Evolutionary conservation across 2,888 invertebrate genomes (phyloP).

Genomic region (Leucozona laternaria): DNA sequence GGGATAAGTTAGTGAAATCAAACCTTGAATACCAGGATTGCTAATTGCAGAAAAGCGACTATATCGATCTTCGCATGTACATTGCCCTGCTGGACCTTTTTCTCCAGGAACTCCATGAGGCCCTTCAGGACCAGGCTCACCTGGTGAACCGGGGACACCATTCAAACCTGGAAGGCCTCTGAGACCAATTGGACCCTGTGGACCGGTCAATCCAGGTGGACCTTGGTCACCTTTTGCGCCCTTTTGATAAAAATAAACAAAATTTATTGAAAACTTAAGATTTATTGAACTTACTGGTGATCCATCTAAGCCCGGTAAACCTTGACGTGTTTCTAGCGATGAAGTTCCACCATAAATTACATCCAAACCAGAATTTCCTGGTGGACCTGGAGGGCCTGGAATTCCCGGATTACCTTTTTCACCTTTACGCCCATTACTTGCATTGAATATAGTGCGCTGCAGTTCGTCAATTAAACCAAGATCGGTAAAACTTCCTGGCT

Average conservation of each 20-base stretch:
- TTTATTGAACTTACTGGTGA: constrained; percentile 27
- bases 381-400: constrained; percentile 79
- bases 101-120: constrained; percentile 85
- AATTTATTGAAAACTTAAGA: not conserved
- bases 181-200: constrained; percentile 69
- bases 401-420: constrained; percentile 77
- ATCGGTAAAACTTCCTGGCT: constrained; percentile 79
- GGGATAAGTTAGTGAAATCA: not conserved
- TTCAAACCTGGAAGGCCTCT: constrained; percentile 77
- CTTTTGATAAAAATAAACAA: not conserved
- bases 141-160: constrained; percentile 83
- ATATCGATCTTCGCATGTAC: constrained; percentile 46
- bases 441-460: constrained; percentile 41
- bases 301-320: constrained; percentile 40
- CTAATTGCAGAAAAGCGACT: not conserved
- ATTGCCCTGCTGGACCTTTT: constrained; percentile 84
- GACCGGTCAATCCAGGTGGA: constrained; percentile 78
- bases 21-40: constrained; percentile 42
- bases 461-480: constrained; percentile 80
- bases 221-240: constrained; percentile 78
- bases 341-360: constrained; percentile 36
- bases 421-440: constrained; percentile 63
- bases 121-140: constrained; percentile 81
- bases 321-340: constrained; percentile 2
- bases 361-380: constrained; percentile 77